These are phyloP conservation scores for Zalophus californianus DNA, from an alignment of 2,797 vertebrate species.

Conservation along the genomic window DNA sequence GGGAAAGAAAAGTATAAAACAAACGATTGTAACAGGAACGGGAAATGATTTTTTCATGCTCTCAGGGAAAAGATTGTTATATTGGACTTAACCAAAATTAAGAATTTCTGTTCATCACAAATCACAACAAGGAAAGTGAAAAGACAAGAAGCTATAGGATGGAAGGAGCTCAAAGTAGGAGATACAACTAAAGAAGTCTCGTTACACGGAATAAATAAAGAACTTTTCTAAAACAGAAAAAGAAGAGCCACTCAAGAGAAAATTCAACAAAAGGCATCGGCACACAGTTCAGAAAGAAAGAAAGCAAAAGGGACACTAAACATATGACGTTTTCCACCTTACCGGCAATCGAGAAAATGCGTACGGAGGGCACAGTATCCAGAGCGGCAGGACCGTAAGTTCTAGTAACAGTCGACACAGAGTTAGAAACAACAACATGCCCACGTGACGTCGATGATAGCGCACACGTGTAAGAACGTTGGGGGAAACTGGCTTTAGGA, in stretches of 20 bases:
- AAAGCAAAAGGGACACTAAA: neutral
- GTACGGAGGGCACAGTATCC: neutral
- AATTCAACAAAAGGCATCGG: neutral
- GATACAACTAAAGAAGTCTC: neutral
- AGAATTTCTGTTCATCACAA: neutral
- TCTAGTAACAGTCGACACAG: neutral
- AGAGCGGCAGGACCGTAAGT: neutral
- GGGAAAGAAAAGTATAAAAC: neutral
- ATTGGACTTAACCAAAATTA: neutral
- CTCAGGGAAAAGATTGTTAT: neutral
- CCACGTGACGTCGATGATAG: fast-evolving
- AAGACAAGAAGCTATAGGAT: neutral
- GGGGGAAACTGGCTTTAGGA: neutral
- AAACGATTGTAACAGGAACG: neutral
- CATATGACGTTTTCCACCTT: neutral
- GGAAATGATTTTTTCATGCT: neutral
- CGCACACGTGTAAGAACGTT: neutral
- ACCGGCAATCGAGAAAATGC: neutral
- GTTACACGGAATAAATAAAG: neutral
- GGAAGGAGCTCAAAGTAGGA: fast-evolving
- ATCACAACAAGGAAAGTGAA: neutral
- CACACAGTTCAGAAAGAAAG: neutral
- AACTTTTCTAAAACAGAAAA: neutral
- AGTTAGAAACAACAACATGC: neutral
- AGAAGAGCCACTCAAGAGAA: neutral